Conservation (phyloP, 2,113 vertebrate genomes). For the Mobula birostris region DNA sequence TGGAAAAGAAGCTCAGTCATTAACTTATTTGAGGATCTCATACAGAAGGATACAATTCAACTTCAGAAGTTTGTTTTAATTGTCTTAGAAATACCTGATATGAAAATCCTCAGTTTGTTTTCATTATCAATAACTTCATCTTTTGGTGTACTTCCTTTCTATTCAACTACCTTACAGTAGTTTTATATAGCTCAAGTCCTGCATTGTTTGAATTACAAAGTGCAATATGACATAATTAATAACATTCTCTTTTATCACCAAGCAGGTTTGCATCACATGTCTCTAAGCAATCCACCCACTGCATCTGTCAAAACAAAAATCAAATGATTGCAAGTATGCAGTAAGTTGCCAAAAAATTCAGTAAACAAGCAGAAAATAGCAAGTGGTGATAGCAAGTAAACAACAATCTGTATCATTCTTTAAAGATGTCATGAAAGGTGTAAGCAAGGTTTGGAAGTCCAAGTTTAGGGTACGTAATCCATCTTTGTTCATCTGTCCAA, state of each 20-base stretch:
- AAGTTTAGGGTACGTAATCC: neutral
- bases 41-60: neutral
- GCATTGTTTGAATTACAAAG: neutral
- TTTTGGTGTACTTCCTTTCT: neutral
- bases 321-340: neutral
- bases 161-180: neutral
- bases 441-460: neutral
- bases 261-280: neutral
- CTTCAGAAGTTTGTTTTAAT: neutral
- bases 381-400: neutral
- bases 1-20: neutral
- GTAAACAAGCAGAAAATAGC: conserved; percentile 16
- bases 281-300: conserved; percentile 11
- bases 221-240: conserved; percentile 10
- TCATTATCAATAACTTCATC: neutral
- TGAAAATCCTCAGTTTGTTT: neutral
- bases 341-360: neutral
- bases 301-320: conserved; percentile 33
- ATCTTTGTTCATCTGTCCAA: neutral
- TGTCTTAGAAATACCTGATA: neutral
- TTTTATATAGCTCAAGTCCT: neutral
- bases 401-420: neutral
- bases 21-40: neutral
- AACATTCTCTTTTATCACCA: neutral
- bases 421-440: neutral